These are phyloP conservation scores for Cosmia pyralina DNA, from an alignment of 2,888 invertebrate genomes.

Conservation along the genomic window DNA sequence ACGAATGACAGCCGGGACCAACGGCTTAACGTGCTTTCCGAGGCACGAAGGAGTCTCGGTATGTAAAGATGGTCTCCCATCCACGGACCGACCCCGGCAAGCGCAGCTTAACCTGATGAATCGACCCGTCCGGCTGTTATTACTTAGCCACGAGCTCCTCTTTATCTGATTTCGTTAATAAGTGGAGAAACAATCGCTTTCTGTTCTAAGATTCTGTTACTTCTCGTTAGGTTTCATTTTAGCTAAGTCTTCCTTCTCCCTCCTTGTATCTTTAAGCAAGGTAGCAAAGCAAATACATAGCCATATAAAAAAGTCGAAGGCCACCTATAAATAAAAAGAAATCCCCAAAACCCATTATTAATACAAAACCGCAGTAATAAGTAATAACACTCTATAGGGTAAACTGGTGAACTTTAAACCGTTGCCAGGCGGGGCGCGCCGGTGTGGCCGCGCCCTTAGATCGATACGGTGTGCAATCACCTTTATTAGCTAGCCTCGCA, in stretches of 20 bases:
- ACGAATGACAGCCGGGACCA: too few species aligned
- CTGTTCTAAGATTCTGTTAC: not conserved
- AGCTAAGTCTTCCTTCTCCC: not conserved
- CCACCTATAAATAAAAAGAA: slow-evolving; percentile 8
- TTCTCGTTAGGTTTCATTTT: too few species aligned
- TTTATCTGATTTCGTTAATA: too few species aligned
- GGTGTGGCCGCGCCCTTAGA: slow-evolving; percentile 69
- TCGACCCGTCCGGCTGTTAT: too few species aligned
- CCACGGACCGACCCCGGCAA: too few species aligned
- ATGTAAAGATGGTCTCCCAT: too few species aligned
- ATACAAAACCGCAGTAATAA: slow-evolving; percentile 22
- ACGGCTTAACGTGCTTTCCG: too few species aligned
- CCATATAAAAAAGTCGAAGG: not conserved
- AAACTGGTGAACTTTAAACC: slow-evolving; percentile 43
- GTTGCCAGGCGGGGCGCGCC: slow-evolving; percentile 53
- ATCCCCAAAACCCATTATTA: slow-evolving; percentile 13
- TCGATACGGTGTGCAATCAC: slow-evolving; percentile 67
- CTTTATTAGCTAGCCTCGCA: slow-evolving; percentile 47
- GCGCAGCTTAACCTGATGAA: too few species aligned
- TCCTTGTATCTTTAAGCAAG: not conserved
- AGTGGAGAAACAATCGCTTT: not conserved
- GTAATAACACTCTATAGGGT: slow-evolving; percentile 38
- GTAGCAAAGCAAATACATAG: not conserved
- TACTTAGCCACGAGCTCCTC: too few species aligned
- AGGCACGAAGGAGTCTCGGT: too few species aligned